Base-by-base conservation (phyloP, 2,113 vertebrate species). In the Rhadina sibilatrix region DNA sequence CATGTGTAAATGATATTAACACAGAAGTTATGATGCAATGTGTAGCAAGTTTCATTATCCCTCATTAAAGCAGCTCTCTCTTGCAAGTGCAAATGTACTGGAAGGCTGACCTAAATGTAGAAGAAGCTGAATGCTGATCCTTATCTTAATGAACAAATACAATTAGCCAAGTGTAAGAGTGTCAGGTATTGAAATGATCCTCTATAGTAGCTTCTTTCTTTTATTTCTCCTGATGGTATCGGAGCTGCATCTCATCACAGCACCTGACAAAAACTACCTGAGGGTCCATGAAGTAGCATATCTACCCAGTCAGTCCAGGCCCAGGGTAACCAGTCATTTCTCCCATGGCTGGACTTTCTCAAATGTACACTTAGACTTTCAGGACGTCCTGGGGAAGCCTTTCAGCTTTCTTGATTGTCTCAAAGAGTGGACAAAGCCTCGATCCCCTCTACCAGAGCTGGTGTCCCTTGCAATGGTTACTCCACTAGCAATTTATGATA, bases 21-120 rank as follows among this genome's bases (percentile, higher is more conserved):
- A 78, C 56, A 96, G 92, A 93, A 96, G 90, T 88, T 82, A 94
- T 96, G 93, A 97, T 3, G 96, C 93, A 97, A 96, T 56, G 64
- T 1, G 3, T 27, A 77, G 79, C 91, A 77, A 30, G 71, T 90
- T 96, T 96, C 93, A 93, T 95, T 96, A 94, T 78, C 79, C 88
- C 77, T 95, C 90, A 94, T 97, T 96, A 96, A 96, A 90, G 85
- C 79, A 96, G 84, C 80, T 96, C 76, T 96, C 54, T 78, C 88
- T 97, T 97, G 85, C 93, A 96, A 96, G 93, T 96, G 95, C 92
- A 96, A 96, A 96, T 96, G 85, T 89, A 88, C 92, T 96, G 93
- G 93, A 97, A 96, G 93, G 94, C 76, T 88, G 93, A 96, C 94
- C 94, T 96, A 96, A 93, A 93, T 88, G 88, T 92, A 90, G 89